phyloP scores from a whole-genome alignment of 2,797 vertebrate genomes.

The Scarus forsteni region DNA sequence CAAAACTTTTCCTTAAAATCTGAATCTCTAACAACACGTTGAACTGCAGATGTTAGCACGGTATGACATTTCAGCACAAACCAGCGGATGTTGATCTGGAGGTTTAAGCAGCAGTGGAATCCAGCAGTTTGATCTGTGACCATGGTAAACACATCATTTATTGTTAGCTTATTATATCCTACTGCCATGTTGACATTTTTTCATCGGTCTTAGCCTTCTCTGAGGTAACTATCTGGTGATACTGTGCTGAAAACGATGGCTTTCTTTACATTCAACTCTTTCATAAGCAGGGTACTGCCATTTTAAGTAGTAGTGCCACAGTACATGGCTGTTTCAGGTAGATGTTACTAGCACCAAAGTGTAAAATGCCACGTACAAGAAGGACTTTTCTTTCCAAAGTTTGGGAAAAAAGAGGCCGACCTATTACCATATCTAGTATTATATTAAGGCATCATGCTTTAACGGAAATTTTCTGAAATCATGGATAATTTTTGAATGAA shows the following conservation, averaged over 20 bases:
- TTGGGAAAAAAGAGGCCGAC: neutral
- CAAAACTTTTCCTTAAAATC: conserved; percentile 11
- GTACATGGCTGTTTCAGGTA: conserved; percentile 2
- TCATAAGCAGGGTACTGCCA: neutral
- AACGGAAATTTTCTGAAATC: conserved; percentile 10
- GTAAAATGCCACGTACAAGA: neutral
- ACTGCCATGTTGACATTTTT: conserved; percentile 4
- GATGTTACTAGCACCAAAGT: conserved; percentile 51
- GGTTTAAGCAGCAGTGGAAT: conserved; percentile 33
- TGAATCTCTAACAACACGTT: conserved; percentile 27
- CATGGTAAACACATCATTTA: conserved; percentile 20
- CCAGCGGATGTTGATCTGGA: conserved; percentile 25
- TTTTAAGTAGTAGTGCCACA: conserved; percentile 13
- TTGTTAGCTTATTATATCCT: conserved; percentile 7
- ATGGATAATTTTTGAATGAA: conserved; percentile 3
- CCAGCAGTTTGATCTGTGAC: conserved; percentile 17
- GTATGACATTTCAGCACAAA: conserved; percentile 34
- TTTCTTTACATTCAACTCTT: conserved; percentile 26
- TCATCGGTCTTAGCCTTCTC: conserved; percentile 19
- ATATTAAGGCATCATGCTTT: conserved; percentile 1
- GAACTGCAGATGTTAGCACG: conserved; percentile 38
- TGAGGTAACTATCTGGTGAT: conserved; percentile 37
- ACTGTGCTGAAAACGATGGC: conserved; percentile 36
- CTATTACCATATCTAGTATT: conserved; percentile 4
- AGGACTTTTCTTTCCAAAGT: neutral